Evolutionary conservation across 2,113 vertebrate genomes (phyloP).

Genomic region (Melanotaenia duboulayi): DNA sequence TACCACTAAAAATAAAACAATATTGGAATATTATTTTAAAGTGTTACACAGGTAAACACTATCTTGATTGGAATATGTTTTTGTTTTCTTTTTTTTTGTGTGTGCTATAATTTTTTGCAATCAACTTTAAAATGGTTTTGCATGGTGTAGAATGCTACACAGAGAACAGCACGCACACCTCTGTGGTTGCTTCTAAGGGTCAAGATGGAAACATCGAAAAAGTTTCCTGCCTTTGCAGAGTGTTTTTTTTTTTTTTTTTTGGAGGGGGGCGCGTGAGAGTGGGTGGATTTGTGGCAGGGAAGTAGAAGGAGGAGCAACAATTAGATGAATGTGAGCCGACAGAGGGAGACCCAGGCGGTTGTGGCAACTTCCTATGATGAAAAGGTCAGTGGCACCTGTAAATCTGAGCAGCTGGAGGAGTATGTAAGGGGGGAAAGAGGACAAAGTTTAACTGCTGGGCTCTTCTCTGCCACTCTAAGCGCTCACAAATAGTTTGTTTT

Average conservation of each 20-base stretch:
- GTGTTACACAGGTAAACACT: too few species aligned
- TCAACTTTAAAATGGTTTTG: too few species aligned
- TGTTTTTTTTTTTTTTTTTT: conserved; percentile 6
- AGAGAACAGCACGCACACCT: neutral
- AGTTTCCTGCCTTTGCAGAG: conserved; percentile 22
- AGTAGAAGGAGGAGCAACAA: conserved; percentile 19
- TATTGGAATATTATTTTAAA: too few species aligned
- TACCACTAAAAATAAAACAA: too few species aligned
- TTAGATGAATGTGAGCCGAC: conserved; percentile 41
- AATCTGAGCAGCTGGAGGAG: conserved; percentile 79
- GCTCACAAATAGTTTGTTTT: neutral
- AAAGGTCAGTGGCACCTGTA: conserved; percentile 85
- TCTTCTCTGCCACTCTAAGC: conserved; percentile 39
- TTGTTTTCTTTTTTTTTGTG: too few species aligned
- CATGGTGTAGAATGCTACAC: too few species aligned
- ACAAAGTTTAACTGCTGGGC: conserved; percentile 44
- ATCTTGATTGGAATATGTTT: too few species aligned
- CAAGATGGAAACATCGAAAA: conserved; percentile 54
- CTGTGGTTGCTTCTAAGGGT: neutral
- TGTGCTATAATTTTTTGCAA: too few species aligned
- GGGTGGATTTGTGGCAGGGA: conserved; percentile 17
- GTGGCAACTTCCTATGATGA: conserved; percentile 83
- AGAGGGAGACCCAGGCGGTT: conserved; percentile 64
- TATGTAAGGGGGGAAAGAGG: conserved; percentile 9
- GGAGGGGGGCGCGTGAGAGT: conserved; percentile 1